These are phyloP conservation scores for Echeneis naucrates DNA, from an alignment of 2,797 vertebrate genomes.

Conservation along the genomic window DNA sequence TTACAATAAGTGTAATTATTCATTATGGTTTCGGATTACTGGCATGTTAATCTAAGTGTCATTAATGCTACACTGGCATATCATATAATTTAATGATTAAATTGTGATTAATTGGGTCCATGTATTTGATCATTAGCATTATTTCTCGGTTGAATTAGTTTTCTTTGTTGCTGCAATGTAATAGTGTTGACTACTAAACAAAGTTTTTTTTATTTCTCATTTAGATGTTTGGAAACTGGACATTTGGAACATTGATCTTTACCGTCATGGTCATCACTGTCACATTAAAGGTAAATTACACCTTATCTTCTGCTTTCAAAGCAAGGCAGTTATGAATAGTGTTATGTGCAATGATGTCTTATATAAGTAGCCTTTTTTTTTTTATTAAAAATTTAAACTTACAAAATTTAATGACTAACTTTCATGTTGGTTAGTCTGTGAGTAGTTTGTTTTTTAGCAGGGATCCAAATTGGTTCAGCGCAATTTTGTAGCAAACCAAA, in stretches of 20 bases:
- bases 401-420: background rate
- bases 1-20: no score
- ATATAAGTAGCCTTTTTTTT: background rate
- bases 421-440: background rate
- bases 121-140: background rate
- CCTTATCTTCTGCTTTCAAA: background rate
- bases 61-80: background rate
- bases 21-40: no score
- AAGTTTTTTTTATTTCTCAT: constrained; percentile 34
- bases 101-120: background rate
- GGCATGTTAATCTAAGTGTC: no score
- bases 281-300: constrained; percentile 91
- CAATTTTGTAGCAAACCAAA: background rate
- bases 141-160: background rate
- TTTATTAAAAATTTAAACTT: background rate
- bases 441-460: background rate
- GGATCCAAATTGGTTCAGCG: background rate
- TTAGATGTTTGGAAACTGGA: constrained; percentile 99
- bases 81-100: background rate
- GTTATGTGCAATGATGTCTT: background rate
- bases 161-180: background rate
- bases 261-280: constrained; percentile 99
- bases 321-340: background rate
- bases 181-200: background rate
- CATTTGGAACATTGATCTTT: constrained; percentile 97